Evolutionary conservation across 2,888 invertebrate genomes (phyloP).

Genomic region (Nyleta sp.): DNA sequence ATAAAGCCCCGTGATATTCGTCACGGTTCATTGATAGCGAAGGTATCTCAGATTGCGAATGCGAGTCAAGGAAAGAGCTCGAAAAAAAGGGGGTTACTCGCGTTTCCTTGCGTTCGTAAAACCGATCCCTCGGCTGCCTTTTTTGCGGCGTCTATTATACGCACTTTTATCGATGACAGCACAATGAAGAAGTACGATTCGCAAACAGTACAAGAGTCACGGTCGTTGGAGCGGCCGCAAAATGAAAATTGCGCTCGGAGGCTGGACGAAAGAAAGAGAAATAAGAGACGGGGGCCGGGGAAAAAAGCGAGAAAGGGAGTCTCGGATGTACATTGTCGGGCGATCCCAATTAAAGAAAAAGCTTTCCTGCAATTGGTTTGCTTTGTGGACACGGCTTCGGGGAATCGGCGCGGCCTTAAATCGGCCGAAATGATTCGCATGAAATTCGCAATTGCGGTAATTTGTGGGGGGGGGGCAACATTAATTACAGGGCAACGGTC

Average conservation of each 20-base stretch:
- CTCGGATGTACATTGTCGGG: too few species aligned
- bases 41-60: slow-evolving; percentile 59
- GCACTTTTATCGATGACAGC: slow-evolving; percentile 63
- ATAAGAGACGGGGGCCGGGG: background rate
- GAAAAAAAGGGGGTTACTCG: slow-evolving; percentile 50
- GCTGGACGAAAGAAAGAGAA: slow-evolving; percentile 11
- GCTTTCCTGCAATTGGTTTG: slow-evolving; percentile 30
- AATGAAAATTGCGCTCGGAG: too few species aligned
- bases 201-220: slow-evolving; percentile 53
- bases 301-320: background rate
- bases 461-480: slow-evolving; percentile 25
- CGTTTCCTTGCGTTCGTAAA: slow-evolving; percentile 58
- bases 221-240: slow-evolving; percentile 15
- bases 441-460: slow-evolving; percentile 41
- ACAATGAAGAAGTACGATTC: slow-evolving; percentile 53
- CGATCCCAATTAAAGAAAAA: too few species aligned
- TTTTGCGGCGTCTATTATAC: slow-evolving; percentile 57
- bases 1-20: slow-evolving; percentile 63
- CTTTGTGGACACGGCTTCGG: slow-evolving; percentile 11
- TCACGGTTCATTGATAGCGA: slow-evolving; percentile 65
- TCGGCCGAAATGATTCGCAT: slow-evolving; percentile 31
- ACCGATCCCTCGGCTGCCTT: slow-evolving; percentile 38
- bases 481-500: slow-evolving; percentile 50
- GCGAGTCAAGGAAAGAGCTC: slow-evolving; percentile 61
- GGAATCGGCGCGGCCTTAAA: slow-evolving; percentile 7